phyloP scores from a whole-genome alignment of 2,797 vertebrate genomes.

The Poecile montanus region DNA sequence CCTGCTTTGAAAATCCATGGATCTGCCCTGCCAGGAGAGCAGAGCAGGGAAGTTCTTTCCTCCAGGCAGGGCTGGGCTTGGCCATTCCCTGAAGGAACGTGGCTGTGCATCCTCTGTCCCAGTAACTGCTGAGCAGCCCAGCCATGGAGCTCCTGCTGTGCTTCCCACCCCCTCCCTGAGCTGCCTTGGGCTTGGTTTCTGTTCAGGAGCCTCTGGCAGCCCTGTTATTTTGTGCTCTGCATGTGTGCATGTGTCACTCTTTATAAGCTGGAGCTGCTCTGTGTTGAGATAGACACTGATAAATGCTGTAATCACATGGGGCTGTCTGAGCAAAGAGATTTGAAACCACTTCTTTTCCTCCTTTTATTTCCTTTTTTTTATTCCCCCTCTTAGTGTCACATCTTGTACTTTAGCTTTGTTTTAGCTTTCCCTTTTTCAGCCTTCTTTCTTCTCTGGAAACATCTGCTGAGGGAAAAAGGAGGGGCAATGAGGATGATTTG shows the following conservation, averaged over 20 bases:
- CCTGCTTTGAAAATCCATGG: not conserved
- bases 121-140: not conserved
- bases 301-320: not conserved
- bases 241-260: constrained; percentile 10
- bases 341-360: not conserved
- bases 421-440: not conserved
- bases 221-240: constrained; percentile 8
- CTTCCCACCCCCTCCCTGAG: not conserved
- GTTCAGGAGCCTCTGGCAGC: not conserved
- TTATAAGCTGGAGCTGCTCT: not conserved
- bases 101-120: not conserved
- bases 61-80: not conserved
- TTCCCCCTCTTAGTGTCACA: not conserved
- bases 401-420: not conserved
- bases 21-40: not conserved
- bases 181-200: not conserved
- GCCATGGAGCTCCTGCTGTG: not conserved
- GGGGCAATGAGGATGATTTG: not conserved
- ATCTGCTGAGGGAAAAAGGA: not conserved
- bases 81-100: fast-evolving
- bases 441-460: not conserved
- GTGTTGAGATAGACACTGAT: not conserved
- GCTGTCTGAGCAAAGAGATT: not conserved
- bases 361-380: not conserved
- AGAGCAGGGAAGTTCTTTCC: not conserved